Base-by-base conservation (phyloP, 92 coral and sea anemone species). In the Actinernus sp. region DNA sequence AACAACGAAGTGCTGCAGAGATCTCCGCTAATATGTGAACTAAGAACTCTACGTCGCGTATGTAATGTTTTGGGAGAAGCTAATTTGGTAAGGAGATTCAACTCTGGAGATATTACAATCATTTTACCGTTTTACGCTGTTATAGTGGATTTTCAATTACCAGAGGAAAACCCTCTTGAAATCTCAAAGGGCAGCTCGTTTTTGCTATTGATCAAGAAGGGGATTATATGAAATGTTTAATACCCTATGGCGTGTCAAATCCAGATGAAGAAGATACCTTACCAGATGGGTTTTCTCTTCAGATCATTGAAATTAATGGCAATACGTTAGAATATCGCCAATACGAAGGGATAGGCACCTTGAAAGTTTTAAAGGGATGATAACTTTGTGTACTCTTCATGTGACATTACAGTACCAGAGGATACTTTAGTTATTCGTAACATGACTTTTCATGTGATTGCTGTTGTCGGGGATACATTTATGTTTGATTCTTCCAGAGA, bases 201-300 rank as follows among this genome's bases (percentile, higher is more conserved):
- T 50, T 63, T 45, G 57, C 37, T 20, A 63, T 68, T 31, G 54
- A 68, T 34, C 47, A 65, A 27, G 54, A 55, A 68, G 53, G 76
- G 26, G 57, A 44, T n/a, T 12, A 68, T 24, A 68, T 68, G 29
- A 68, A 55, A 68, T 68, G 76, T 31, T 41, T 68, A 22, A 51
- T 68, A 6, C 76, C 76, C 26, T 68, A 68, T 52, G 76, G 76
- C 55, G 76, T 63, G 24, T 68, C 76, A 36, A 39, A 68, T 54
- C 76, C 76, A 25, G 76, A 45, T 23, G 76, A 68, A 20, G 76
- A 68, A 19, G 65, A 68, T 55, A 46, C 38, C 6, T 25, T 65
- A 20, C 73, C 73, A 10, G 74, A 67, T 25, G 63, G 63, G 1
- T 67, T 45, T 38, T 49, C 63, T 3, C 38, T 31, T n/a, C 74